Evolutionary conservation across 2,113 vertebrate species (phyloP).

Genomic region (Cyprichromis sp.): DNA sequence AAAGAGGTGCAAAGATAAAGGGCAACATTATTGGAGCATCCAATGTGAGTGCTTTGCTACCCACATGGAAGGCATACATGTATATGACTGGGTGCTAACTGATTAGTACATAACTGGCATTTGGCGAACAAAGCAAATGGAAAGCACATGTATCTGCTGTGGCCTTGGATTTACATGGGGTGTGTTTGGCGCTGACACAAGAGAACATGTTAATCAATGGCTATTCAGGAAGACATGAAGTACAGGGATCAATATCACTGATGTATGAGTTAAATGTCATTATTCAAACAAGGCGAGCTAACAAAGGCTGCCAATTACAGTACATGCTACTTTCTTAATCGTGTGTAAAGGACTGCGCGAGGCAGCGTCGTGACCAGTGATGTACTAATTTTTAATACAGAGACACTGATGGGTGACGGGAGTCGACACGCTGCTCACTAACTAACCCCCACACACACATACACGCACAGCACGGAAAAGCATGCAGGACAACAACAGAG

Average conservation of each 20-base stretch:
- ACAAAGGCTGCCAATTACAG: background rate
- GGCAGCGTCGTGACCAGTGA: conserved; percentile 34
- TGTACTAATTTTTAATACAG: conserved; percentile 28
- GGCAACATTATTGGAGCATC: conserved; percentile 50
- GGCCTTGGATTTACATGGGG: background rate
- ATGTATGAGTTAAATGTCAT: background rate
- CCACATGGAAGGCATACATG: background rate
- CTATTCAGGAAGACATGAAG: conserved; percentile 3
- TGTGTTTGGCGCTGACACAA: conserved; percentile 2
- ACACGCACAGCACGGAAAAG: conserved; percentile 2
- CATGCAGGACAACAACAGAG: conserved; percentile 40
- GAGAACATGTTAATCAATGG: conserved; percentile 1
- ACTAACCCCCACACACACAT: background rate
- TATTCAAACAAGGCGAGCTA: background rate
- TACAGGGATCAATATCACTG: conserved; percentile 1
- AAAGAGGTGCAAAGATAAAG: conserved; percentile 51
- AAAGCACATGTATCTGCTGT: background rate
- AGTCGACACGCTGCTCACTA: background rate
- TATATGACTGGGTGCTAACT: background rate
- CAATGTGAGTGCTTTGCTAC: conserved; percentile 15
- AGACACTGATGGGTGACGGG: background rate
- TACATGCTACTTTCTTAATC: background rate
- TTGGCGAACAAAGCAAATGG: background rate
- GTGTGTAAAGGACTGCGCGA: background rate
- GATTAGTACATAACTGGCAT: conserved; percentile 54